Conservation (phyloP, 2,113 vertebrate species). For the Myotis lucifugus region DNA sequence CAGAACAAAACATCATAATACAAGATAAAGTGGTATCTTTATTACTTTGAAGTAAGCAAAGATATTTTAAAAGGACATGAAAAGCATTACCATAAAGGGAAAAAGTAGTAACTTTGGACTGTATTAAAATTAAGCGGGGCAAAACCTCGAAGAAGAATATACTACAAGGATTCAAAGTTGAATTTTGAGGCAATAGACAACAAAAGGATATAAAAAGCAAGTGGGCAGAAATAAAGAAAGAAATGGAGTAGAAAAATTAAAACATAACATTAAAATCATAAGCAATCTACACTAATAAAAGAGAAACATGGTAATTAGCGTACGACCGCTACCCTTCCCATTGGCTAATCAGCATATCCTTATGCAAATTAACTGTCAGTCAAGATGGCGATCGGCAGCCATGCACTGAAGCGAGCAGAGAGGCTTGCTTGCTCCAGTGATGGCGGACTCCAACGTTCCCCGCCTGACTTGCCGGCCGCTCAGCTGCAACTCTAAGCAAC, state of each 20-base stretch:
- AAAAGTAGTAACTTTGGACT: not conserved
- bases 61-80: not conserved
- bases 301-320: no score
- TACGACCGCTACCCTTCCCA: no score
- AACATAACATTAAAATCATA: not conserved
- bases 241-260: not conserved
- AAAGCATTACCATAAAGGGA: not conserved
- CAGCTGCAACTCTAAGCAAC: no score
- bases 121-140: not conserved
- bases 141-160: not conserved
- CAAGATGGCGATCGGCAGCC: no score
- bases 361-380: no score
- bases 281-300: not conserved
- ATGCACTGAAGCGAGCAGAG: no score
- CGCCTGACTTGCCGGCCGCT: no score
- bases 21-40: not conserved
- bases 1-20: not conserved
- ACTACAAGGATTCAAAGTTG: not conserved
- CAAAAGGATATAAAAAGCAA: not conserved
- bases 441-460: no score
- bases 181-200: constrained; percentile 1
- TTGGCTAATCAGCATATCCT: no score
- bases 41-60: constrained; percentile 17
- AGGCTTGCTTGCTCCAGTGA: no score
- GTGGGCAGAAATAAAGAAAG: not conserved